Evolutionary conservation across 2,888 invertebrate genomes (phyloP).

Genomic region (Hyles lineata): DNA sequence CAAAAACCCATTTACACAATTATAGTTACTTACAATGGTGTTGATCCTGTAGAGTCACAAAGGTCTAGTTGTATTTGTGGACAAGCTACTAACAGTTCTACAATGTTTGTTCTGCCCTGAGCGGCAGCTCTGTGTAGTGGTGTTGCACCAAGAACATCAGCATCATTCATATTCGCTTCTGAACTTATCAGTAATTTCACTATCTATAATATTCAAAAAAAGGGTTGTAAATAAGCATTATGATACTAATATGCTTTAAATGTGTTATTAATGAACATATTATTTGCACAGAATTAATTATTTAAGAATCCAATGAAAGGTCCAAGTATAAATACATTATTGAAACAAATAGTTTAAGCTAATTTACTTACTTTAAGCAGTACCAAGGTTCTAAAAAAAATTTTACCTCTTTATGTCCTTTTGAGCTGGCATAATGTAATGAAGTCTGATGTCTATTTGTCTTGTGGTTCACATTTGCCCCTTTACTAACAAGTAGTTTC

Average conservation of each 20-base stretch:
- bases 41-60: slow-evolving; percentile 89
- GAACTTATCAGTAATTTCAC: slow-evolving; percentile 87
- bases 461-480: slow-evolving; percentile 90
- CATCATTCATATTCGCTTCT: slow-evolving; percentile 88
- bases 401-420: slow-evolving; percentile 89
- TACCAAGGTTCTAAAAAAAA: background rate
- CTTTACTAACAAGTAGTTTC: slow-evolving; percentile 86
- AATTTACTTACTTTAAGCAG: no score
- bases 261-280: no score
- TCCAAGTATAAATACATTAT: no score
- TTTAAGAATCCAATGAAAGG: no score
- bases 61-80: slow-evolving; percentile 83
- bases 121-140: slow-evolving; percentile 92
- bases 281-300: no score
- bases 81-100: slow-evolving; percentile 87
- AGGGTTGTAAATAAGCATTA: background rate
- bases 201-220: slow-evolving; percentile 78
- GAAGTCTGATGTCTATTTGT: slow-evolving; percentile 91
- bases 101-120: slow-evolving; percentile 88
- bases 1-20: no score
- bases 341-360: no score
- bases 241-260: no score
- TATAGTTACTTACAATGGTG: slow-evolving; percentile 86
- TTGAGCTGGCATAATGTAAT: slow-evolving; percentile 94
- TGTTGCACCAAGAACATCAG: slow-evolving; percentile 88